phyloP scores from a whole-genome alignment of 1,140 invertebrate species.

The Drosophila watanabei region DNA sequence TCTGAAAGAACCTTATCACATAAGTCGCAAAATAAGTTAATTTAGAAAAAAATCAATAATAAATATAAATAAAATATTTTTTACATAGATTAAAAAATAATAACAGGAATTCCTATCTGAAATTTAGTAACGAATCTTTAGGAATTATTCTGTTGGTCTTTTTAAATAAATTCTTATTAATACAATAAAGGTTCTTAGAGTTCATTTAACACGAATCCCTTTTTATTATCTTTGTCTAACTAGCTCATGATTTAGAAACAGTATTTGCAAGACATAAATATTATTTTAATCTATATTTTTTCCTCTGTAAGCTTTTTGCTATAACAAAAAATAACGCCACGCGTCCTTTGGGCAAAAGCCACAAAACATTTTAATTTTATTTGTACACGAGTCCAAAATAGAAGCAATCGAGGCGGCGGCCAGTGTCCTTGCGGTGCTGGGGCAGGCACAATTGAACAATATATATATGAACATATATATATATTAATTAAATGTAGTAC shows the following conservation, averaged over 20 bases:
- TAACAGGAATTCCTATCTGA: not conserved
- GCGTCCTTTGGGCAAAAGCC: constrained; percentile 73
- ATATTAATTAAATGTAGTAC: constrained; percentile 71
- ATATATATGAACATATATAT: constrained; percentile 22
- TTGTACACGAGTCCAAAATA: constrained; percentile 52
- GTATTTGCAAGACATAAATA: not conserved
- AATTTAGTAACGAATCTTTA: not conserved
- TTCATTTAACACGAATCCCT: not conserved
- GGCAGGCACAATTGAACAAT: constrained; percentile 54
- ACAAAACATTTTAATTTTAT: constrained; percentile 77
- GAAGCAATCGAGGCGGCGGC: constrained; percentile 11
- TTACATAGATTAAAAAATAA: not conserved
- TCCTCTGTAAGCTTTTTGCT: constrained; percentile 23
- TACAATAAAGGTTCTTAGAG: not conserved
- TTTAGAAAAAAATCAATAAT: not conserved
- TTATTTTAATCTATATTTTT: constrained; percentile 16
- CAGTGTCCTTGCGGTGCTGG: constrained; percentile 51
- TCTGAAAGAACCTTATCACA: too few species aligned
- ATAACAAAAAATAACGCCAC: constrained; percentile 65
- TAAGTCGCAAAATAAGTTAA: too few species aligned
- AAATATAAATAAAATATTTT: not conserved
- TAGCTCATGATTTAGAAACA: not conserved
- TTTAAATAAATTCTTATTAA: not conserved
- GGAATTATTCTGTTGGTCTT: not conserved
- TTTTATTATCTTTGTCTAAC: not conserved